Evolutionary conservation across 1,140 invertebrate genomes (phyloP).

Genomic region (Pomacea maculata): DNA sequence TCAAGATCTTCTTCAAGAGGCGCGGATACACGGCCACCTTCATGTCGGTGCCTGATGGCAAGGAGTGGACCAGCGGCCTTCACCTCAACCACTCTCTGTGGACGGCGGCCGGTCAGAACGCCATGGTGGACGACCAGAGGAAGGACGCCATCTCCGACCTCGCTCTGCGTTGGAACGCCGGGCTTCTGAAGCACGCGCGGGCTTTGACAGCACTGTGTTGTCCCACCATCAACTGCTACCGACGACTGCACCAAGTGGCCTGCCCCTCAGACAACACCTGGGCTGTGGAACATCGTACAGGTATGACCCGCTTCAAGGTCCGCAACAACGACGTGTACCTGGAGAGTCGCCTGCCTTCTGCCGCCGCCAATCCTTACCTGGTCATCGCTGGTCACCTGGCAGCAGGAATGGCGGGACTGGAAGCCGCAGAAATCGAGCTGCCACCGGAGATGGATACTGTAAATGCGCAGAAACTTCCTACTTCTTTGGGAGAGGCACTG

Average conservation of each 20-base stretch:
- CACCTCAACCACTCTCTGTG: slow-evolving; percentile 41
- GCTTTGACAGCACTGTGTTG: slow-evolving; percentile 23
- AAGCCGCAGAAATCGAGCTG: neutral
- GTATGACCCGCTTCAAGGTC: slow-evolving; percentile 13
- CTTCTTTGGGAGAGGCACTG: slow-evolving; percentile 1
- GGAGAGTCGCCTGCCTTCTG: slow-evolving; percentile 23
- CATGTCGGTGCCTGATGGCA: slow-evolving; percentile 29
- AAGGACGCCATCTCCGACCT: slow-evolving; percentile 10
- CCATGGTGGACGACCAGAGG: neutral
- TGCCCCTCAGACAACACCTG: slow-evolving; percentile 28
- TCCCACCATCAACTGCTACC: slow-evolving; percentile 32
- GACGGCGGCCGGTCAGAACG: neutral
- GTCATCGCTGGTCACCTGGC: slow-evolving; percentile 22
- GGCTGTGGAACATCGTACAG: slow-evolving; percentile 29
- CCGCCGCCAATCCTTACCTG: slow-evolving; percentile 19
- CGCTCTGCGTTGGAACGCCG: slow-evolving; percentile 20
- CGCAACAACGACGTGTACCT: slow-evolving; percentile 21
- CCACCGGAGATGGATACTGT: slow-evolving; percentile 18
- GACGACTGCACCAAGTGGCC: slow-evolving; percentile 20
- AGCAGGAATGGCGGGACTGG: slow-evolving; percentile 37
- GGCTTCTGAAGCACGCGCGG: slow-evolving; percentile 16
- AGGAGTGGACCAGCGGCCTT: slow-evolving; percentile 21
- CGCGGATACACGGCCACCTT: slow-evolving; percentile 29
- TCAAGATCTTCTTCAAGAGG: slow-evolving; percentile 6
- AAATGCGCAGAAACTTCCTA: slow-evolving; percentile 4